Percentiles rank a stretch among this genome's conserved stretches.
Evolutionary conservation across 1,140 invertebrate genomes (phyloP).

Genomic region (Forficula auricularia): DNA sequence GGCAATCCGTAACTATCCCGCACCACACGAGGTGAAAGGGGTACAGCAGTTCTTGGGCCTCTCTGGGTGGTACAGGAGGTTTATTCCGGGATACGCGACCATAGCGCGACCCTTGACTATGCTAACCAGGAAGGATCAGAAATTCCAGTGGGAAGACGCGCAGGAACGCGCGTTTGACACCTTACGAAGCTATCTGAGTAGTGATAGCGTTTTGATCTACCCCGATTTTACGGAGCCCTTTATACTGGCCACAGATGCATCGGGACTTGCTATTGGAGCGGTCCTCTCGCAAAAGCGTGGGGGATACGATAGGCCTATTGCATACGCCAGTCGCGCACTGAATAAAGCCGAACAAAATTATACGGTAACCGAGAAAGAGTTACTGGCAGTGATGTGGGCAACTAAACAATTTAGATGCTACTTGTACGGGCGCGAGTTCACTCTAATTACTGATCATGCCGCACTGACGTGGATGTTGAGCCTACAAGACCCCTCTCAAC

Average conservation of each 20-base stretch:
- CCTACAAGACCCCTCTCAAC: conserved; percentile 26
- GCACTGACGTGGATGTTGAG: conserved; percentile 28
- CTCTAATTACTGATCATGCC: conserved; percentile 31
- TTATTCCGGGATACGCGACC: conserved; percentile 15
- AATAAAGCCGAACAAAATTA: conserved; percentile 17
- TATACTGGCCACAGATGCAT: conserved; percentile 20
- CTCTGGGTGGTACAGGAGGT: conserved; percentile 22
- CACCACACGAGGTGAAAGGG: conserved; percentile 9
- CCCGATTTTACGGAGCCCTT: conserved; percentile 15
- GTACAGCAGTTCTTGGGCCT: conserved; percentile 21
- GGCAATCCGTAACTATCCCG: conserved; percentile 9
- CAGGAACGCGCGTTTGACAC: conserved; percentile 20
- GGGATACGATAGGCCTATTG: conserved; percentile 16
- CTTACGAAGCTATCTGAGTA: conserved; percentile 22
- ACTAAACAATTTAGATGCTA: conserved; percentile 29
- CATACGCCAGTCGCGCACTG: conserved; percentile 17
- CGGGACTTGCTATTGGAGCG: conserved; percentile 16
- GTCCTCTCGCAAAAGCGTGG: conserved; percentile 19
- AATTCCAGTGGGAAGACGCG: conserved; percentile 3
- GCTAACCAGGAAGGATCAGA: conserved; percentile 13
- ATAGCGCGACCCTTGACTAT: conserved; percentile 15
- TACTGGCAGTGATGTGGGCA: conserved; percentile 18
- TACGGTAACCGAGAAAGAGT: conserved; percentile 14
- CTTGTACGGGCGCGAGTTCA: conserved; percentile 30
- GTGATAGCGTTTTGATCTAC: conserved; percentile 20